phyloP scores from a whole-genome alignment of 2,113 vertebrate genomes.

The Microcebus lehilahytsara region DNA sequence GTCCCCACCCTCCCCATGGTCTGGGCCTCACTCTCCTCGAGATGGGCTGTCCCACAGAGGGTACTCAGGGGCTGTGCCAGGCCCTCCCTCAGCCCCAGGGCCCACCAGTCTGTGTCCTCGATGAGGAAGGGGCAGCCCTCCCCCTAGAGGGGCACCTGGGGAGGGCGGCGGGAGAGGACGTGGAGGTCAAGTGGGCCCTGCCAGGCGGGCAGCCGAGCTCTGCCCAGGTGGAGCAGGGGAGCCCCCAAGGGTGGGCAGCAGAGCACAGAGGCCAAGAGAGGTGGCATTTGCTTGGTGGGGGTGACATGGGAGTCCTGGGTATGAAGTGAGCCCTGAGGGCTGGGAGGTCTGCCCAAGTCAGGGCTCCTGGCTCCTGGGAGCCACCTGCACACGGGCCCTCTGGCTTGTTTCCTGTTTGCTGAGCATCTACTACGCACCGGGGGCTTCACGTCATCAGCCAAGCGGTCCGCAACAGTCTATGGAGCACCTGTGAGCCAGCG shows the following conservation, averaged over 20 bases:
- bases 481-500: neutral
- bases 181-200: neutral
- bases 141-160: neutral
- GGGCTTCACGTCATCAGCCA: neutral
- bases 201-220: neutral
- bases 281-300: neutral
- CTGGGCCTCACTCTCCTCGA: neutral
- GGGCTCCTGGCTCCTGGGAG: neutral
- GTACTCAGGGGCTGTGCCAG: too few relatives aligned
- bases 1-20: fast-evolving
- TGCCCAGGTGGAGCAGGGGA: neutral
- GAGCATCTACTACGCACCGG: neutral
- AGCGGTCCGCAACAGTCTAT: fast-evolving
- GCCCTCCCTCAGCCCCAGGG: neutral
- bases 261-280: neutral
- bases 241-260: neutral
- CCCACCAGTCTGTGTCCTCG: neutral
- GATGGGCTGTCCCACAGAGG: neutral
- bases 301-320: neutral
- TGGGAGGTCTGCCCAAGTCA: too few relatives aligned
- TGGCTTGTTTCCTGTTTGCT: neutral
- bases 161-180: fast-evolving
- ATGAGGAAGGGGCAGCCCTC: neutral
- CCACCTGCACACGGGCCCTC: fast-evolving
- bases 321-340: too few relatives aligned